Percentiles rank a stretch among this genome's conserved stretches.
Evolutionary conservation across 2,113 vertebrate genomes (phyloP).

Genomic region (Myotis davidii): DNA sequence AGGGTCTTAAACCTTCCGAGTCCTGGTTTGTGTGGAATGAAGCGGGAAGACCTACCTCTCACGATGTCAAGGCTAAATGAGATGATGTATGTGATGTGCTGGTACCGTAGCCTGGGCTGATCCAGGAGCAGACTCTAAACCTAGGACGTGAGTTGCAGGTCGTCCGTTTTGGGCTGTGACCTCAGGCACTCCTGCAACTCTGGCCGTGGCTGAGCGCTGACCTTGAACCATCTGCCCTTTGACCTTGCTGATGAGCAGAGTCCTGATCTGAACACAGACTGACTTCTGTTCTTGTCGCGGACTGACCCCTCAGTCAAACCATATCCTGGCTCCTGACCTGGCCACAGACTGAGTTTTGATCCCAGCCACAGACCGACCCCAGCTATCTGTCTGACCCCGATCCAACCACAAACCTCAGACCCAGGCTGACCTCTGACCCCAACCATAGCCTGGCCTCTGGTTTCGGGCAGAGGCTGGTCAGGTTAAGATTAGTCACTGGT

Average conservation of each 20-base stretch:
- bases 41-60: not conserved
- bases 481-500: not conserved
- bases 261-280: not conserved
- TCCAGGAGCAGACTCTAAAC: not conserved
- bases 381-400: not conserved
- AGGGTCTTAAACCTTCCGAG: not conserved
- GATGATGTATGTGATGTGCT: fast-evolving
- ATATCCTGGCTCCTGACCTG: not conserved
- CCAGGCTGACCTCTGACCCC: slow-evolving; percentile 31
- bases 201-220: not conserved
- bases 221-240: not conserved
- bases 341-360: not conserved
- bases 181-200: not conserved
- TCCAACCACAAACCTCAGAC: slow-evolving; percentile 55
- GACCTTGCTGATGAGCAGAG: not conserved
- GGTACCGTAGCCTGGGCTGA: not conserved
- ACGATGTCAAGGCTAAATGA: not conserved
- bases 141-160: not conserved
- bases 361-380: slow-evolving; percentile 20
- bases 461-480: not conserved
- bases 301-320: not conserved
- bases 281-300: not conserved
- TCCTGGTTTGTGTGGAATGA: not conserved
- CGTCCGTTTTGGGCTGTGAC: not conserved
- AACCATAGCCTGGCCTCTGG: slow-evolving; percentile 27